Conservation (phyloP, 1,140 invertebrate genomes). For the Anthonomus grandis region DNA sequence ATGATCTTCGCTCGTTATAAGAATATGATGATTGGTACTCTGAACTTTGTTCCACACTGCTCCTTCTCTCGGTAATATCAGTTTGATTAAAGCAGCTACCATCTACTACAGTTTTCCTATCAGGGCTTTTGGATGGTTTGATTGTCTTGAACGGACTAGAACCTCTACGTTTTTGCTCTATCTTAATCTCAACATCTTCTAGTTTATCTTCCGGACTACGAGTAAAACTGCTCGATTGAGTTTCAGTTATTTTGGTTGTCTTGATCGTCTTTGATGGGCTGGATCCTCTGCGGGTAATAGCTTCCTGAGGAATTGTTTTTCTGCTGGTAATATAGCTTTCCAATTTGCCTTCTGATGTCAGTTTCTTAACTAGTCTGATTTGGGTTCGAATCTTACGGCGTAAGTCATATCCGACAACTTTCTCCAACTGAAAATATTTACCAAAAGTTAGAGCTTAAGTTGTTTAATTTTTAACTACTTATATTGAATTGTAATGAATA, state of each 20-base stretch:
- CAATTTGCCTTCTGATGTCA: constrained; percentile 50
- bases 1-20: constrained; percentile 29
- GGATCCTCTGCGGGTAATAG: constrained; percentile 13
- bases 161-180: neutral
- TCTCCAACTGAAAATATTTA: constrained; percentile 65
- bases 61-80: constrained; percentile 7
- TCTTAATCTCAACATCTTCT: neutral
- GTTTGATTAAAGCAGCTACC: too few species aligned
- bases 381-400: constrained; percentile 69
- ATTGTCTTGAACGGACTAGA: neutral
- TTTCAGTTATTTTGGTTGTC: constrained; percentile 13
- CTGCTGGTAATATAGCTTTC: constrained; percentile 30
- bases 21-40: constrained; percentile 32
- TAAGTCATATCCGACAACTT: constrained; percentile 69
- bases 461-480: too few species aligned
- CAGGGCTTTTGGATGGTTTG: neutral
- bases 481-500: too few species aligned
- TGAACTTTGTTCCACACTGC: constrained; percentile 15
- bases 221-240: constrained; percentile 16
- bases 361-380: constrained; percentile 64
- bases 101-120: too few species aligned
- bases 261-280: constrained; percentile 30
- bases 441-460: too few species aligned
- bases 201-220: constrained; percentile 16
- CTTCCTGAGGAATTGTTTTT: neutral